Base-by-base conservation (phyloP, 1,140 invertebrate species). In the Lepidotrigona ventralis region DNA sequence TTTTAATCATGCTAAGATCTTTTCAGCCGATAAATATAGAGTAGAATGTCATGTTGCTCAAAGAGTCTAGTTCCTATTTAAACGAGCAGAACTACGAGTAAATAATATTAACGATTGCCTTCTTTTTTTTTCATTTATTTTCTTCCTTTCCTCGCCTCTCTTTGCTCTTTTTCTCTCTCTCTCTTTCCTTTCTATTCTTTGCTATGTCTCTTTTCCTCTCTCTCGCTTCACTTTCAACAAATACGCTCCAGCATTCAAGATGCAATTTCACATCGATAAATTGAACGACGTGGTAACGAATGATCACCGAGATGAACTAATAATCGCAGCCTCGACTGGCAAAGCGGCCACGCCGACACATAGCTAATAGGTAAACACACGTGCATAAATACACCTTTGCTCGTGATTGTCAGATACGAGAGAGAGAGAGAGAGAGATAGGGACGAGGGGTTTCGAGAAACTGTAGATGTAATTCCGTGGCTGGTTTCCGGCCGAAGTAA, bases 281-380 rank as follows among this genome's bases (percentile, higher is more conserved):
- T 56, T 64, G 53, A 82, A 69, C 46, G 58, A 60, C 29, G 19
- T 23, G 64, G 21, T 11, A 26, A 64, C n/a, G 46, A 71, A 60
- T 64, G 68, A 69, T 83, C 81, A 78, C n/a, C n/a, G 54, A 39
- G 29, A 11, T 29, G 66, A 64, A 29, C 51, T 51, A 79, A 79
- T 69, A 58, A 84, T 80, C 78, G 64, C 15, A 26, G 19, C n/a
- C 29, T 23, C 21, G 58, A 21, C 53, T 29, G 33, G 71, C 58
- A 46, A 72, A 66, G 58, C 76, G 33, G 56, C 53, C 21, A 51
- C 26, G 23, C 26, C 70, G 63, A 87, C 86, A 60, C 81, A 79
- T 88, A 70, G 79, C 79, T 88, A 87, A 87, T 88, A 87, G 86
- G 78, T 87, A 88, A 85, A 87, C 86, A 85, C 78, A 85, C 82